A percentile compares a stretch with the other conserved stretches of the same genome.
Conservation (phyloP, 2,797 vertebrate genomes). For the Thaleichthys pacificus region DNA sequence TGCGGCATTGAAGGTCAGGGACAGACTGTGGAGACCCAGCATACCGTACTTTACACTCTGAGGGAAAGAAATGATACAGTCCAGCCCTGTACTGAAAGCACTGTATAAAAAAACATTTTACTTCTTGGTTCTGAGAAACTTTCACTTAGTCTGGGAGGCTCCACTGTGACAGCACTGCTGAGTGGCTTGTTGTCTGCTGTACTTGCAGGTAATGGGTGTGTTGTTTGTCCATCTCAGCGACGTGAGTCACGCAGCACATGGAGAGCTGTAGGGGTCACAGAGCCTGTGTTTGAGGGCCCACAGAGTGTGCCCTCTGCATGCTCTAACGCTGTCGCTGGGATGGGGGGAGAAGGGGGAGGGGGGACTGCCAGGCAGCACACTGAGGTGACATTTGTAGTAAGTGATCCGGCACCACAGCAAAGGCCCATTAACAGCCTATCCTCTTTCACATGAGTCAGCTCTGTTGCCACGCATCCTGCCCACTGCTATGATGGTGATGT, state of each 20-base stretch:
- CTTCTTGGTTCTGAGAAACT: no score
- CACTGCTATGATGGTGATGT: slow-evolving; percentile 41
- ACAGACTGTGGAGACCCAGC: slow-evolving; percentile 10
- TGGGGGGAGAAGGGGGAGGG: slow-evolving; percentile 1
- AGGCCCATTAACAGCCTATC: slow-evolving; percentile 62
- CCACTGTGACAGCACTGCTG: neutral
- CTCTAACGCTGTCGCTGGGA: slow-evolving; percentile 29
- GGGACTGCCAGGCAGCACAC: slow-evolving; percentile 26
- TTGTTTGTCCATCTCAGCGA: slow-evolving; percentile 10
- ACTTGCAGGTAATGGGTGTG: neutral
- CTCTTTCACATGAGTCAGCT: slow-evolving; percentile 52
- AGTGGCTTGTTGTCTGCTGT: neutral
- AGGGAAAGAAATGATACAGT: neutral
- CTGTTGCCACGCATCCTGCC: slow-evolving; percentile 40
- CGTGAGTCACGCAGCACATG: slow-evolving; percentile 54
- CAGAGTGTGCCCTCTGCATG: slow-evolving; percentile 32
- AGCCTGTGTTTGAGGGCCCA: slow-evolving; percentile 23
- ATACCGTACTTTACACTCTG: neutral
- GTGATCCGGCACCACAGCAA: slow-evolving; percentile 61
- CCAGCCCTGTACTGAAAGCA: no score
- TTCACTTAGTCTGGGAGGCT: no score
- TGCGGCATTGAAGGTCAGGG: slow-evolving; percentile 1
- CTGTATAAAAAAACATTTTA: no score
- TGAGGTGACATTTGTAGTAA: slow-evolving; percentile 70
- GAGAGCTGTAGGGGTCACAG: slow-evolving; percentile 40